A percentile compares a stretch with the other conserved stretches of the same genome.
Conservation (phyloP, 1,140 invertebrate genomes). For the Bombyx mandarina region DNA sequence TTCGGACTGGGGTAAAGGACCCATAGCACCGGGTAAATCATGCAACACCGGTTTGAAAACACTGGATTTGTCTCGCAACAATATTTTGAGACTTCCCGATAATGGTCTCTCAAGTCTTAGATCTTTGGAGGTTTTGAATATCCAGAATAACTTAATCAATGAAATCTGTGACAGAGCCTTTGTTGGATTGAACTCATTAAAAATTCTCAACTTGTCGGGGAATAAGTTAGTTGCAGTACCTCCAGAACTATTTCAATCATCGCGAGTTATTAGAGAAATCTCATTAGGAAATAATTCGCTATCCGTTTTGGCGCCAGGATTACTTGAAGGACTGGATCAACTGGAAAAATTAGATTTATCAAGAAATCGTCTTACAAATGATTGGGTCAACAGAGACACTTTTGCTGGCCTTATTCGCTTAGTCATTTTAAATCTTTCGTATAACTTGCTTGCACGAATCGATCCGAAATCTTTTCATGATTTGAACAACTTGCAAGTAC, state of each 20-base stretch:
- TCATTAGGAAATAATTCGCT: constrained; percentile 88
- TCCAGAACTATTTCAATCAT: constrained; percentile 82
- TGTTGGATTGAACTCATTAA: constrained; percentile 76
- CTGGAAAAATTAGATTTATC: constrained; percentile 85
- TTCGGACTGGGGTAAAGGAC: constrained; percentile 77
- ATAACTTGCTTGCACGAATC: constrained; percentile 80
- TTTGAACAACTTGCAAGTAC: constrained; percentile 81
- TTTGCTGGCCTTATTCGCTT: constrained; percentile 83
- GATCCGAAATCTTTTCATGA: constrained; percentile 83
- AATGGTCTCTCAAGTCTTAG: constrained; percentile 79
- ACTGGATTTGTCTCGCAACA: constrained; percentile 83
- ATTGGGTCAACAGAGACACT: constrained; percentile 85
- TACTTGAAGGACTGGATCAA: constrained; percentile 83
- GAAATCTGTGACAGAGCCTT: constrained; percentile 82
- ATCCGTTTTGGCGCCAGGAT: constrained; percentile 81
- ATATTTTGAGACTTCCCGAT: constrained; percentile 77
- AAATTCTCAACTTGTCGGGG: constrained; percentile 82
- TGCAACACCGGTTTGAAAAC: constrained; percentile 78
- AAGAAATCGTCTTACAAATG: constrained; percentile 81
- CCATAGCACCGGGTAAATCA: constrained; percentile 74
- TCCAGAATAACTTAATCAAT: constrained; percentile 77
- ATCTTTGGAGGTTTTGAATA: constrained; percentile 76
- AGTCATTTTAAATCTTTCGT: constrained; percentile 82
- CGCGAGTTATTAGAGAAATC: constrained; percentile 79
- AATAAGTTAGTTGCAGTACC: constrained; percentile 84